These are phyloP conservation scores for Anorthoa munda DNA, from an alignment of 2,888 invertebrate genomes.

Conservation along the genomic window DNA sequence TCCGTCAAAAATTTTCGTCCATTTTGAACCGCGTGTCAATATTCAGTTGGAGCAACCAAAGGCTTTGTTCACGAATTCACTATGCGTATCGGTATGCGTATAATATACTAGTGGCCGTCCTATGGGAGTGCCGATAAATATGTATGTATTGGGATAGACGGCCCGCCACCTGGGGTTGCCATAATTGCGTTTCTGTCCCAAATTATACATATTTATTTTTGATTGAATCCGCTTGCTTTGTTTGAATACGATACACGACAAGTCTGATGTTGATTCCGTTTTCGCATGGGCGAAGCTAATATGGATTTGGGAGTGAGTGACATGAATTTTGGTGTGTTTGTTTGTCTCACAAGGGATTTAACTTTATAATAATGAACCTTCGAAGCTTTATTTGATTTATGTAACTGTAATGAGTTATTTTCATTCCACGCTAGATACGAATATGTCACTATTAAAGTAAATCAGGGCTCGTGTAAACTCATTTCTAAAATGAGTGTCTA, in stretches of 20 bases:
- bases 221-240: slow-evolving; percentile 55
- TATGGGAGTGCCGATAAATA: slow-evolving; percentile 77
- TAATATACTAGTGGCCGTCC: slow-evolving; percentile 70
- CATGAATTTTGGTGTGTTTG: background rate
- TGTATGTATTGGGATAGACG: slow-evolving; percentile 77
- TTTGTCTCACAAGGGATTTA: slow-evolving; percentile 1
- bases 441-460: background rate
- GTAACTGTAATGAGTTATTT: background rate
- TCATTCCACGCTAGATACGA: background rate
- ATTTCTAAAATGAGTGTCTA: background rate
- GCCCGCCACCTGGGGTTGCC: slow-evolving; percentile 77
- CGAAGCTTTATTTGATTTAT: slow-evolving; percentile 14
- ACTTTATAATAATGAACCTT: background rate
- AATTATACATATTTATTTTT: slow-evolving; percentile 77
- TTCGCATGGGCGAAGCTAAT: slow-evolving; percentile 1
- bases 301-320: slow-evolving; percentile 7
- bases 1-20: slow-evolving; percentile 50
- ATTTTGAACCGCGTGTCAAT: slow-evolving; percentile 68
- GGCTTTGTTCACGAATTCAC: slow-evolving; percentile 75
- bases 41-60: slow-evolving; percentile 63
- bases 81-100: slow-evolving; percentile 69
- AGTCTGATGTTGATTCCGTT: slow-evolving; percentile 28
- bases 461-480: background rate
- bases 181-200: slow-evolving; percentile 77
- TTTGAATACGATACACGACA: slow-evolving; percentile 28